phyloP scores from a whole-genome alignment of 2,888 invertebrate species.

The Drosophila lutescens region DNA sequence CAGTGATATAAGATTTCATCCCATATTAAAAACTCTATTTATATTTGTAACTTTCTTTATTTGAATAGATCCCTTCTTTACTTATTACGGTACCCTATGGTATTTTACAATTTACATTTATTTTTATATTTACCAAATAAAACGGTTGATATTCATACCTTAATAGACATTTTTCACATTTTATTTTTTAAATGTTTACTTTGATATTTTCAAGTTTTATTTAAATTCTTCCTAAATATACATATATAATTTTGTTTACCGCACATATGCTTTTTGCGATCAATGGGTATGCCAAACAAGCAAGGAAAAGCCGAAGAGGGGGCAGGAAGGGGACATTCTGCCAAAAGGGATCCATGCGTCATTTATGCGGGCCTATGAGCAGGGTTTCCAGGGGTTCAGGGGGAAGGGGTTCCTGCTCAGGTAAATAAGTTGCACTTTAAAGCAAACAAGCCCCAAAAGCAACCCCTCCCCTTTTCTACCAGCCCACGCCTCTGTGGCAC shows the following conservation, averaged over 20 bases:
- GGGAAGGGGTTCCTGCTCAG: slow-evolving; percentile 24
- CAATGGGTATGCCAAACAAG: slow-evolving; percentile 16
- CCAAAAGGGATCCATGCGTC: slow-evolving; percentile 51
- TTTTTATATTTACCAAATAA: too few species aligned
- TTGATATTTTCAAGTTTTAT: neutral
- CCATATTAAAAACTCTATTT: too few species aligned
- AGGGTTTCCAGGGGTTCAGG: neutral
- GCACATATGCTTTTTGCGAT: neutral
- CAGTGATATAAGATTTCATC: too few species aligned
- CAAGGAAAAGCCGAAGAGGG: slow-evolving; percentile 6
- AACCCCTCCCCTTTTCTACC: neutral
- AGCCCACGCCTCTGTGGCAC: neutral
- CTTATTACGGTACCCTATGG: too few species aligned
- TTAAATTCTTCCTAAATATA: neutral
- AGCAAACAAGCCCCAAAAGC: slow-evolving; percentile 55
- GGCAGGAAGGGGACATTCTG: slow-evolving; percentile 32
- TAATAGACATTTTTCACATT: too few species aligned
- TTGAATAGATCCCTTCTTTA: too few species aligned
- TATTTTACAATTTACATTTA: too few species aligned
- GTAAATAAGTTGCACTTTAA: slow-evolving; percentile 71
- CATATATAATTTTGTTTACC: too few species aligned
- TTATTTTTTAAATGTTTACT: too few species aligned
- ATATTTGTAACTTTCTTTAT: too few species aligned
- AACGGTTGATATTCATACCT: too few species aligned
- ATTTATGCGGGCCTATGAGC: slow-evolving; percentile 60